phyloP scores from a whole-genome alignment of 1,140 invertebrate genomes.

The Drosophila paulistorum region DNA sequence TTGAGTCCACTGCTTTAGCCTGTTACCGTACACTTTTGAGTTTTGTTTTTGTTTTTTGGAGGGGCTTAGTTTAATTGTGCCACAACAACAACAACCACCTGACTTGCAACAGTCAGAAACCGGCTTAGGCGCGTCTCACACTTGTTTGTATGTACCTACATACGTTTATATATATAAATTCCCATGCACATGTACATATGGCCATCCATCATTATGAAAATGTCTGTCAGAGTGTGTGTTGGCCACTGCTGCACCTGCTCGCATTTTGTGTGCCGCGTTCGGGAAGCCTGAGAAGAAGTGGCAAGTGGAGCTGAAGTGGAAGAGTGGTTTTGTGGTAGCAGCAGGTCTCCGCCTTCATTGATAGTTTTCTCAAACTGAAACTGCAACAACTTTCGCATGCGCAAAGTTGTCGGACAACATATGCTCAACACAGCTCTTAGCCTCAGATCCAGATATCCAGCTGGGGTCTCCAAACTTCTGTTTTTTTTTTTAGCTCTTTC shows the following conservation, averaged over 20 bases:
- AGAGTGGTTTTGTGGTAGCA: conserved; percentile 18
- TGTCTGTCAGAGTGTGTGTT: conserved; percentile 35
- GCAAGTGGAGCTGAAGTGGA: not conserved
- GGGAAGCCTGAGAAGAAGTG: conserved; percentile 36
- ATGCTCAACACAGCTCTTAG: conserved; percentile 42
- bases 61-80: conserved; percentile 73
- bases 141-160: conserved; percentile 14
- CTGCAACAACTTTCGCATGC: conserved; percentile 74
- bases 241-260: conserved; percentile 69
- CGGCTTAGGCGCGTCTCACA: conserved; percentile 73
- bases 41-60: conserved; percentile 25
- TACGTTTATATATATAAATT: conserved; percentile 9
- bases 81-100: conserved; percentile 26
- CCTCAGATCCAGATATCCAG: conserved; percentile 29
- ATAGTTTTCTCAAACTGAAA: conserved; percentile 52
- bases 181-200: conserved; percentile 24
- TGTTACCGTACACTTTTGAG: conserved; percentile 65
- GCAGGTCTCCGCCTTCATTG: conserved; percentile 66
- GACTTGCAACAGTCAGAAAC: conserved; percentile 48
- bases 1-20: conserved; percentile 23
- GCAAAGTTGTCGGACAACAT: conserved; percentile 73
- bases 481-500: conserved; percentile 28
- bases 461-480: conserved; percentile 42
- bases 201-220: conserved; percentile 76
- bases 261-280: conserved; percentile 53